These are phyloP conservation scores for Chrysodeixis includens DNA, from an alignment of 2,888 invertebrate species.

Conservation along the genomic window DNA sequence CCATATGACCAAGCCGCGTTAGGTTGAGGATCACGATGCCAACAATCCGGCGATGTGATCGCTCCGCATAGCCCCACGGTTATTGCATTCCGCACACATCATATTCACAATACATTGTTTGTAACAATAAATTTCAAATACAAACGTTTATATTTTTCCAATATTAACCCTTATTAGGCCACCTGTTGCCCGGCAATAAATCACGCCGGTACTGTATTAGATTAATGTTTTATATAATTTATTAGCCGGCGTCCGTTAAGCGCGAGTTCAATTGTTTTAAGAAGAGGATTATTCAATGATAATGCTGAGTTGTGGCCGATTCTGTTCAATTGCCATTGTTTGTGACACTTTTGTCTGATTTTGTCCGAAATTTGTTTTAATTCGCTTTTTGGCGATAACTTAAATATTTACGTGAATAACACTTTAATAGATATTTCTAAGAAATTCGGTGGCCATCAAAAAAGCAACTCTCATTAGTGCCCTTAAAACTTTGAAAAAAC, in stretches of 20 bases:
- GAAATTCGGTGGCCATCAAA: too few species aligned
- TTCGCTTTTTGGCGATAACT: too few species aligned
- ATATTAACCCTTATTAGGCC: slow-evolving; percentile 57
- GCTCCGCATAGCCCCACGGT: not conserved
- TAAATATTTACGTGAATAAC: too few species aligned
- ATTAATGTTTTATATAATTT: slow-evolving; percentile 62
- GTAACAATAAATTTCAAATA: slow-evolving; percentile 30
- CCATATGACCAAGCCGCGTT: not conserved
- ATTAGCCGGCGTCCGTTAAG: slow-evolving; percentile 51
- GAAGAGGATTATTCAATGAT: slow-evolving; percentile 39
- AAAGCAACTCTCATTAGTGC: too few species aligned
- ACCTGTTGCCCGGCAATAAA: slow-evolving; percentile 62
- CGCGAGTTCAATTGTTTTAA: slow-evolving; percentile 53
- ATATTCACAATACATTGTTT: not conserved
- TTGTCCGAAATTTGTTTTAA: not conserved
- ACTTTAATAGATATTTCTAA: too few species aligned
- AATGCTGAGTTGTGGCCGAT: slow-evolving; percentile 24
- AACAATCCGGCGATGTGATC: not conserved
- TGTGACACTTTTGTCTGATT: not conserved
- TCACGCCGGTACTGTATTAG: slow-evolving; percentile 58
- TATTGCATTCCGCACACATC: not conserved
- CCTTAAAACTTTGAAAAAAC: too few species aligned
- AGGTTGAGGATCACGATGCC: not conserved
- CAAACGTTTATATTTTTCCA: slow-evolving; percentile 47
- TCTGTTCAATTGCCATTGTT: slow-evolving; percentile 15